Base-by-base conservation (phyloP, 1,140 invertebrate species). In the Euschistus heros region DNA sequence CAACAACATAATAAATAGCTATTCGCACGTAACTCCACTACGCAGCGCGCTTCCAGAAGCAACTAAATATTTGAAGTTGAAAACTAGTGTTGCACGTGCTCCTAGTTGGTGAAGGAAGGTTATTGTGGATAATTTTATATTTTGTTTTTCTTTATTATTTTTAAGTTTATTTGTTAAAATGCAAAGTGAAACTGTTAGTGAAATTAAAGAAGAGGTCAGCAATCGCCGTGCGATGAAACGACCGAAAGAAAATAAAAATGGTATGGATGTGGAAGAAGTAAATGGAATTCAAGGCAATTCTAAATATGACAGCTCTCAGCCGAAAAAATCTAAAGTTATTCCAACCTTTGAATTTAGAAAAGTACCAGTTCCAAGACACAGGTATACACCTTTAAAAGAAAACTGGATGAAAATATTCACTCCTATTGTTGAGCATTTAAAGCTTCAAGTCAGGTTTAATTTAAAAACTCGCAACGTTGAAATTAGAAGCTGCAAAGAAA, bases 331-430 rank as follows among this genome's bases (percentile, higher is more conserved):
- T 78, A 76, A 77, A 79, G 73, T 72, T 2, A 33, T 18, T 30
- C 84, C 77, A 75, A 77, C 74, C 15, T 77, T 75, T 77, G 85
- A 71, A 84, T 72, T 77, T 64, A 72, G 79, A 20, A 76, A 86
- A 76, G 75, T 91, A 50, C 71, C 81, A n/a, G 83, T 89, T 57
- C 87, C 85, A 50, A 73, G 80, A 57, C 84, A 84, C 75, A 85
- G 97, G 75, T 95, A 94, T 71, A 88, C 90, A 33, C 93, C 95
- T 17, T 73, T 99, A 1, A 97, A 97, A 78, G 89, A 97, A 74
- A 92, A 92, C 73, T 99, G 97, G 97, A 79, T 94, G 75, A 95
- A 98, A 77, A 95, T 99, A 70, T 97, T 96, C 72, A 91, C 88
- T 62, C 95, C 96, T 0, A 81, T 99, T 27, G 95, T 98, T 6